phyloP scores from a whole-genome alignment of 2,113 vertebrate species.

The Panthera tigris region DNA sequence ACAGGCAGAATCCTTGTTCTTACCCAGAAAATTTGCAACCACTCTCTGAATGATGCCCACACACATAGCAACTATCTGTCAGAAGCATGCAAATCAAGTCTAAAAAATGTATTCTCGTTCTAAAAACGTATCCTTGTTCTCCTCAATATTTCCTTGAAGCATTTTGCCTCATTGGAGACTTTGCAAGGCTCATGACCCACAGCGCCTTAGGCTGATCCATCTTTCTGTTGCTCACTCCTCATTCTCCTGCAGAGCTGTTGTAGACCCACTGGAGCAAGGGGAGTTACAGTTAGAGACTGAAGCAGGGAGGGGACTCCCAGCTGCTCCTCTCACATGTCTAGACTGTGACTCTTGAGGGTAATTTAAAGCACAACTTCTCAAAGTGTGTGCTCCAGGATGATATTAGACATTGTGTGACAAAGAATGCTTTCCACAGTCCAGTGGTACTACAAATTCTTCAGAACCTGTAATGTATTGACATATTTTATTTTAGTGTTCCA shows the following conservation, averaged over 20 bases:
- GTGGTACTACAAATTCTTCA: not conserved
- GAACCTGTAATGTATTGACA: not conserved
- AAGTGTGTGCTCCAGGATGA: not conserved
- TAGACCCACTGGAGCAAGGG: too few relatives aligned
- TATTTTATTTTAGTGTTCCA: not conserved
- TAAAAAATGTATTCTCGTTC: not conserved
- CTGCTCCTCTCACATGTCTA: not conserved
- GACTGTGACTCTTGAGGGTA: not conserved
- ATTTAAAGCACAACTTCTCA: not conserved
- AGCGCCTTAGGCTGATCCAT: fast-evolving
- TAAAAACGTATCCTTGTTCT: not conserved
- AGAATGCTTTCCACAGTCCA: not conserved
- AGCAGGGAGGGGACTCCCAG: not conserved
- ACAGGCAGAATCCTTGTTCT: not conserved
- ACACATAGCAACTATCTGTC: not conserved
- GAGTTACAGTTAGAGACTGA: too few relatives aligned
- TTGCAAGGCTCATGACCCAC: not conserved
- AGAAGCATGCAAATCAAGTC: not conserved
- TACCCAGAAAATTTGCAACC: not conserved
- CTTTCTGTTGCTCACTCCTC: not conserved
- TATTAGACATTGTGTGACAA: not conserved
- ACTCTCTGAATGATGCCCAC: not conserved
- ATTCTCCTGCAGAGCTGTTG: not conserved
- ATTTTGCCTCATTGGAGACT: not conserved
- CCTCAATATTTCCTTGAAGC: not conserved